phyloP scores from a whole-genome alignment of 2,113 vertebrate genomes.

The Esox niger region DNA sequence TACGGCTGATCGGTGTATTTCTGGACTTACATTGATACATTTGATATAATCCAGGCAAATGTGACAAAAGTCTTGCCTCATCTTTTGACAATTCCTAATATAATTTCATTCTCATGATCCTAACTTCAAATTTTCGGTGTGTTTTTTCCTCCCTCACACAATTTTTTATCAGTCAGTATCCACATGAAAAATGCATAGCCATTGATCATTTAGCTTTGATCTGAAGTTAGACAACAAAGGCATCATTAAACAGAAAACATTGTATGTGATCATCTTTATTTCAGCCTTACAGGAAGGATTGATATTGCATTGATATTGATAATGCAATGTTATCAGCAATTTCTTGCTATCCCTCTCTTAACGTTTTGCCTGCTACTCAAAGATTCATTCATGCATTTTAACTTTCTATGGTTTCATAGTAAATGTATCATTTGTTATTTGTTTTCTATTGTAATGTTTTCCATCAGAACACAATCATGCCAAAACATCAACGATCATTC shows the following conservation, averaged over 20 bases:
- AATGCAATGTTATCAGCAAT: too few relatives aligned
- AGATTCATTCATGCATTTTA: too few relatives aligned
- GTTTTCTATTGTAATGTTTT: background rate
- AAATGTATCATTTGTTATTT: background rate
- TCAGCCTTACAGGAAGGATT: too few relatives aligned
- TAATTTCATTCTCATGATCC: constrained; percentile 1
- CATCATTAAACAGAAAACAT: background rate
- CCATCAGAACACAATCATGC: background rate
- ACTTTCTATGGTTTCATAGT: background rate
- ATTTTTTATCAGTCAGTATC: background rate
- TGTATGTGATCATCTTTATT: too few relatives aligned
- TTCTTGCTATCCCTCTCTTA: background rate
- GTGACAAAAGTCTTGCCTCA: constrained; percentile 1
- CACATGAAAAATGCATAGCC: constrained; percentile 3
- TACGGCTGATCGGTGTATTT: background rate
- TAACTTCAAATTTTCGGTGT: constrained; percentile 1
- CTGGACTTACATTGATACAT: too few relatives aligned
- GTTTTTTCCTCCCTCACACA: background rate
- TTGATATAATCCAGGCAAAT: background rate
- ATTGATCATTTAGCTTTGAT: background rate
- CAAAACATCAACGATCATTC: background rate
- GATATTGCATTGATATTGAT: too few relatives aligned
- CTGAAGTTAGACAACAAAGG: background rate
- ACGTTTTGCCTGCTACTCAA: background rate
- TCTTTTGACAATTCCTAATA: background rate